phyloP scores from a whole-genome alignment of 2,888 invertebrate species.

The Criorhina ranunculi region DNA sequence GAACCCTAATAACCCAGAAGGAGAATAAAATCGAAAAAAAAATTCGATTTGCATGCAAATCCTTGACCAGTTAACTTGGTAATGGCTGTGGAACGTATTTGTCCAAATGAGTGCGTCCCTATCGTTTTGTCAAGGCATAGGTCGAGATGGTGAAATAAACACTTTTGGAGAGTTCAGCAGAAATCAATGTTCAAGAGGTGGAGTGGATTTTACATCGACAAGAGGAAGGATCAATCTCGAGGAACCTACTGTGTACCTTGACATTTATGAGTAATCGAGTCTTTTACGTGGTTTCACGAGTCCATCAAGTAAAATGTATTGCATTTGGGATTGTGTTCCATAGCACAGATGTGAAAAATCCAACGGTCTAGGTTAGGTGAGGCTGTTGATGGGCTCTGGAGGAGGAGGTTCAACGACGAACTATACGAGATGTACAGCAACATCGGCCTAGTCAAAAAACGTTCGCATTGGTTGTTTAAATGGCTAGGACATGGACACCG shows the following conservation, averaged over 20 bases:
- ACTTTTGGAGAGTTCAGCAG: conserved; percentile 21
- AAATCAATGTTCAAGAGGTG: conserved; percentile 14
- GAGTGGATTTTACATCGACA: neutral
- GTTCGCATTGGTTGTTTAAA: no score
- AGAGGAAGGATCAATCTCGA: neutral
- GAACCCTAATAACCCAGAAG: conserved; percentile 36
- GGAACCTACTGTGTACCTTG: neutral
- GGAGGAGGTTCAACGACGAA: no score
- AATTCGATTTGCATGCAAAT: conserved; percentile 71
- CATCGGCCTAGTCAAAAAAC: no score
- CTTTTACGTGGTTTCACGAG: no score
- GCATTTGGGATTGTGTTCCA: no score
- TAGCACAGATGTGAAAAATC: no score
- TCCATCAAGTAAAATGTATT: no score
- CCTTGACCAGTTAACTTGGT: conserved; percentile 55
- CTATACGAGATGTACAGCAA: no score
- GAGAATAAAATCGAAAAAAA: conserved; percentile 39
- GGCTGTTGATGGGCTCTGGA: no score
- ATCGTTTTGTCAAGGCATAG: conserved; percentile 5
- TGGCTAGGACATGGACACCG: no score
- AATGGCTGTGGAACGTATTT: conserved; percentile 43
- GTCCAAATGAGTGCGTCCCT: conserved; percentile 33
- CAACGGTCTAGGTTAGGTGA: no score
- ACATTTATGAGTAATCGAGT: no score
- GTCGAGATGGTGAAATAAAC: conserved; percentile 4